These are phyloP conservation scores for Psococerastis gibbosa DNA, from an alignment of 2,888 invertebrate genomes.

Conservation along the genomic window DNA sequence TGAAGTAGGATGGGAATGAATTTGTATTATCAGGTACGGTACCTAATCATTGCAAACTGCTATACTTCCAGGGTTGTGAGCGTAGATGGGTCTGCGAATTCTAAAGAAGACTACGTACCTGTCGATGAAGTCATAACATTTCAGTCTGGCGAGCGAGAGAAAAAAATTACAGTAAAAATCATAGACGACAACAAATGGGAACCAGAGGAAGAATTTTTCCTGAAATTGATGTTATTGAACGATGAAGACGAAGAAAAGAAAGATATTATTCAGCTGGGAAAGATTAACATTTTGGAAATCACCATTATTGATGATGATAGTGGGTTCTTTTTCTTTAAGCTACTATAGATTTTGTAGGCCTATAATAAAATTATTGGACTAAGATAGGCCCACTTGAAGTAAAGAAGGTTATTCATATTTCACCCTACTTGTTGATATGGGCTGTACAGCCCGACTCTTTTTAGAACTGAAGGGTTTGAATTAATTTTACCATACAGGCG, in stretches of 20 bases:
- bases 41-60: no score
- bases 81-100: slow-evolving; percentile 36
- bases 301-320: slow-evolving; percentile 39
- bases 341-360: no score
- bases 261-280: slow-evolving; percentile 29
- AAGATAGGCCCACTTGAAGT: no score
- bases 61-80: slow-evolving; percentile 32
- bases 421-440: no score
- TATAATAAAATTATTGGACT: no score
- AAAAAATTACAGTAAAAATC: slow-evolving; percentile 29
- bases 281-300: slow-evolving; percentile 33
- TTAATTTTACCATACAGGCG: no score
- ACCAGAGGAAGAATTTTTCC: slow-evolving; percentile 39
- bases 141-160: slow-evolving; percentile 29
- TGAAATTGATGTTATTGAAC: slow-evolving; percentile 27
- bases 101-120: slow-evolving; percentile 32
- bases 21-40: no score
- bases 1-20: no score
- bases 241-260: slow-evolving; percentile 20
- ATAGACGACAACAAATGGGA: slow-evolving; percentile 38
- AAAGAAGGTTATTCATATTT: no score
- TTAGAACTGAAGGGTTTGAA: no score
- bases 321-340: slow-evolving; percentile 21
- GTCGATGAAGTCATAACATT: slow-evolving; percentile 31
- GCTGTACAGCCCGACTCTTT: no score